Evolutionary conservation across 2,888 invertebrate genomes (phyloP).

Genomic region (Hololepta plana): DNA sequence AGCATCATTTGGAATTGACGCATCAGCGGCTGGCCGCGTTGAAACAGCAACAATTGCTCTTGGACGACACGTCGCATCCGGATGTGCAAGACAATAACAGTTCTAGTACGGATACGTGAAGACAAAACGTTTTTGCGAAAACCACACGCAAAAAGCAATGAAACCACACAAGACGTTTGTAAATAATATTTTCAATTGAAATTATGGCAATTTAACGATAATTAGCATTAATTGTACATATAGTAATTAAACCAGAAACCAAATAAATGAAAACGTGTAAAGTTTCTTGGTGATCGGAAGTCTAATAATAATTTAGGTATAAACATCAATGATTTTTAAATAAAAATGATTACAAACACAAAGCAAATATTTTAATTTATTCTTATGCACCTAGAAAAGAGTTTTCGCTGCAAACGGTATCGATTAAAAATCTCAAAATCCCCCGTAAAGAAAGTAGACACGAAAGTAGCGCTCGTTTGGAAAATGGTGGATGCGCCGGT

Average conservation of each 20-base stretch:
- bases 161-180: not conserved
- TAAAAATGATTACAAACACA: no score
- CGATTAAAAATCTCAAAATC: no score
- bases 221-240: not conserved
- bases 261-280: no score
- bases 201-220: not conserved
- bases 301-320: no score
- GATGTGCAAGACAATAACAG: conserved; percentile 31
- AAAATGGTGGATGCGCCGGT: no score
- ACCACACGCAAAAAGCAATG: not conserved
- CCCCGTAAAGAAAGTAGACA: no score
- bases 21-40: conserved; percentile 62
- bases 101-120: conserved; percentile 23
- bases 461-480: no score
- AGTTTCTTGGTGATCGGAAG: no score
- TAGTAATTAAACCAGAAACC: not conserved
- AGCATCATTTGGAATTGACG: conserved; percentile 82
- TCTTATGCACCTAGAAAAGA: no score
- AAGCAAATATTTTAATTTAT: no score
- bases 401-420: no score
- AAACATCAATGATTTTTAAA: no score
- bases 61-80: conserved; percentile 28
- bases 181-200: not conserved
- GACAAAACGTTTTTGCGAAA: not conserved
- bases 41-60: conserved; percentile 29